Conservation (phyloP, 2,888 invertebrate genomes). For the Rhabditophanes sp. region DNA sequence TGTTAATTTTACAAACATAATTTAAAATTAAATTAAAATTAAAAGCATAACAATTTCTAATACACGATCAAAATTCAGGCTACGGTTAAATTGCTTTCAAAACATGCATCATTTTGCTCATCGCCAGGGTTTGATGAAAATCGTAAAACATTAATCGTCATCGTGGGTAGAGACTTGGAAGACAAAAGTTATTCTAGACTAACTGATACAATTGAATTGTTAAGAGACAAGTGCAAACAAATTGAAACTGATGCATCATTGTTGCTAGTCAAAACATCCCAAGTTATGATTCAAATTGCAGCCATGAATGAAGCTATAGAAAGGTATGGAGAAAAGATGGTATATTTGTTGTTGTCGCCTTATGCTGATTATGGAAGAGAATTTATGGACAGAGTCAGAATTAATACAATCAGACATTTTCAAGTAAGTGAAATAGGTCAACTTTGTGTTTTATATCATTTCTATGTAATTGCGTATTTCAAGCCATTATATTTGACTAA, state of each 20-base stretch:
- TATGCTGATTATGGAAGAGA: constrained; percentile 59
- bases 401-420: constrained; percentile 75
- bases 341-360: constrained; percentile 33
- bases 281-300: constrained; percentile 12
- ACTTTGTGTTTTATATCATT: background rate
- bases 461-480: too few species aligned
- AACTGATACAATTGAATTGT: too few species aligned
- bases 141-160: constrained; percentile 27
- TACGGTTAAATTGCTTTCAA: constrained; percentile 58
- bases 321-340: constrained; percentile 34
- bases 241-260: constrained; percentile 29
- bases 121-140: constrained; percentile 54
- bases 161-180: constrained; percentile 21
- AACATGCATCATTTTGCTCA: constrained; percentile 60
- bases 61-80: too few species aligned
- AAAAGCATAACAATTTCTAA: too few species aligned
- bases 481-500: background rate
- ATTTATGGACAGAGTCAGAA: constrained; percentile 76
- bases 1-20: too few species aligned
- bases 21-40: too few species aligned
- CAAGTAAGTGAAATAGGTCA: constrained; percentile 54
- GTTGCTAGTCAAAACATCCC: constrained; percentile 17
- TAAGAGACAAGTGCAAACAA: constrained; percentile 19
- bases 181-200: background rate
- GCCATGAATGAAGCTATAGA: constrained; percentile 41